Conservation (phyloP, 2,888 invertebrate species). For the Sipunculus nudus region DNA sequence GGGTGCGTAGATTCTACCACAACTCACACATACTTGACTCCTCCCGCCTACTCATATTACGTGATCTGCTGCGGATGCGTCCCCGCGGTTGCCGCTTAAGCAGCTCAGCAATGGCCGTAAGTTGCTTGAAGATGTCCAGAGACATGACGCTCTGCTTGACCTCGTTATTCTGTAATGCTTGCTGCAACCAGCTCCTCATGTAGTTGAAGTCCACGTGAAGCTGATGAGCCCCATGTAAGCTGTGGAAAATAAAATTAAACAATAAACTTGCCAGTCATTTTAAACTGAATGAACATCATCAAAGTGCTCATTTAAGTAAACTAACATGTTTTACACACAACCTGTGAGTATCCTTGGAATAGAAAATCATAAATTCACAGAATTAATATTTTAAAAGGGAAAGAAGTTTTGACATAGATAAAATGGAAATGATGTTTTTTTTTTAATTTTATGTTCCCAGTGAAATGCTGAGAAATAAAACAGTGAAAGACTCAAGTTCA, state of each 20-base stretch:
- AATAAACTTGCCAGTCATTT: slow-evolving; percentile 11
- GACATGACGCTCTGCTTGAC: slow-evolving; percentile 55
- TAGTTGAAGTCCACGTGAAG: slow-evolving; percentile 55
- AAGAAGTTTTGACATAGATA: too few species aligned
- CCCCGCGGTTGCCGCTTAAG: slow-evolving; percentile 60
- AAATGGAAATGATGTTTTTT: too few species aligned
- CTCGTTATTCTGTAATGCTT: slow-evolving; percentile 44
- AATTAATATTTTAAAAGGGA: too few species aligned
- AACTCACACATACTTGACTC: slow-evolving; percentile 5
- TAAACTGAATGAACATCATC: not conserved
- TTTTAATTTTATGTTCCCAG: too few species aligned
- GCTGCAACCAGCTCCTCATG: slow-evolving; percentile 51
- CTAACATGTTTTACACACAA: too few species aligned
- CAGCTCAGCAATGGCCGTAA: slow-evolving; percentile 53
- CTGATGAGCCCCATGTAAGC: slow-evolving; percentile 61
- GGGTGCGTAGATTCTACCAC: not conserved
- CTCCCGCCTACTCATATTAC: not conserved
- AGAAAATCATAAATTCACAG: too few species aligned
- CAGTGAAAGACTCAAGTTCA: too few species aligned
- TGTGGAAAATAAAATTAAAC: too few species aligned
- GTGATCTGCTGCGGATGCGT: not conserved
- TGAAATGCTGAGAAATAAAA: too few species aligned
- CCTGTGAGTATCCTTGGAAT: too few species aligned
- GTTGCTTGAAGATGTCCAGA: slow-evolving; percentile 55
- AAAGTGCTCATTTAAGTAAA: too few species aligned